A percentile compares a stretch with the other conserved stretches of the same genome.
Evolutionary conservation across 23 tunicate species (phyloP).

Genomic region (Halocynthia roretzi): DNA sequence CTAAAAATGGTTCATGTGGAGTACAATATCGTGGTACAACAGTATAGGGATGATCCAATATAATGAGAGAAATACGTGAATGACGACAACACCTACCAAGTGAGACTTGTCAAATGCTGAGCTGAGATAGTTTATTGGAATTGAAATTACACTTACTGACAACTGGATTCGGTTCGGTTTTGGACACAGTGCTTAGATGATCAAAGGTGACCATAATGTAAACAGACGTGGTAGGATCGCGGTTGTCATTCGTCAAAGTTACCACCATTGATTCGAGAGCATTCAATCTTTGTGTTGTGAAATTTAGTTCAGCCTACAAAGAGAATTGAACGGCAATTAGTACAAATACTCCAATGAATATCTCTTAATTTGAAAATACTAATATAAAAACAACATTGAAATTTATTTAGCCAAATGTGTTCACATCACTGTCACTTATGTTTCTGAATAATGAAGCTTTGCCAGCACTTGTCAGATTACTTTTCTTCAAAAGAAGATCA

Average conservation of each 20-base stretch:
- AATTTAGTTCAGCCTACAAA: conserved; percentile 37
- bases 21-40: too few relatives aligned
- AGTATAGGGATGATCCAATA: neutral
- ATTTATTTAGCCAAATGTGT: too few relatives aligned
- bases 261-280: conserved; percentile 27
- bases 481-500: too few relatives aligned
- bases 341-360: too few relatives aligned
- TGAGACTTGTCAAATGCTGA: conserved; percentile 5
- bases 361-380: too few relatives aligned
- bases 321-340: too few relatives aligned
- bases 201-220: conserved; percentile 73
- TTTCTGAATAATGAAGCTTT: too few relatives aligned
- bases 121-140: neutral
- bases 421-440: too few relatives aligned
- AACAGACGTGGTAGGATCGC: conserved; percentile 47
- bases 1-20: too few relatives aligned
- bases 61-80: neutral
- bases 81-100: neutral
- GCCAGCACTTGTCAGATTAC: too few relatives aligned
- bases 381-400: too few relatives aligned
- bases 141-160: conserved; percentile 34
- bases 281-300: conserved; percentile 10
- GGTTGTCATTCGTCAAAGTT: conserved; percentile 45
- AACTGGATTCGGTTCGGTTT: conserved; percentile 38
- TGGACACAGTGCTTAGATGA: neutral